These are phyloP conservation scores for Ardeotis arabs DNA, from an alignment of 2,113 vertebrate species.

Conservation along the genomic window DNA sequence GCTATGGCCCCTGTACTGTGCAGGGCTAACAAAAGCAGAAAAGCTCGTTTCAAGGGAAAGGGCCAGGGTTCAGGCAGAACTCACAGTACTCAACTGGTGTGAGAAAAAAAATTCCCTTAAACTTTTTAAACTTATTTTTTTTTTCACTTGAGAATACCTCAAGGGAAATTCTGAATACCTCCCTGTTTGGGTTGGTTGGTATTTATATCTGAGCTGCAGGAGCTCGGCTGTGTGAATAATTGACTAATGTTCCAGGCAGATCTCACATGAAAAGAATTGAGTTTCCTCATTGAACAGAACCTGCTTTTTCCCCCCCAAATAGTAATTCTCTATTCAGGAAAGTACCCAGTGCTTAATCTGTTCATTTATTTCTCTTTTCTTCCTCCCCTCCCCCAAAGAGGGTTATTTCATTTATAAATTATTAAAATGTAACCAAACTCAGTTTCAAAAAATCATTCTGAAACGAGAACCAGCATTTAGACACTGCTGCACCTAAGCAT, in stretches of 20 bases:
- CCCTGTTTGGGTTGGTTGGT: background rate
- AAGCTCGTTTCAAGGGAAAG: background rate
- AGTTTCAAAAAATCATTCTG: background rate
- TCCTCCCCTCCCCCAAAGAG: background rate
- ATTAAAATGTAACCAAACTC: background rate
- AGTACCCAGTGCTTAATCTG: background rate
- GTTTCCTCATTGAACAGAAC: background rate
- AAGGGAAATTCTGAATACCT: background rate
- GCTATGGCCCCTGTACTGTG: rapidly evolving
- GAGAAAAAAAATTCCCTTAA: background rate
- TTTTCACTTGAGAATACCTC: background rate
- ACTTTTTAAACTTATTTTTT: background rate
- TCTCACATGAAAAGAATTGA: slow-evolving; percentile 2
- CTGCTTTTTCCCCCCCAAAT: background rate
- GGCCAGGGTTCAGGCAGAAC: background rate
- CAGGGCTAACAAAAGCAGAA: background rate
- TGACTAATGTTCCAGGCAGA: slow-evolving; percentile 15
- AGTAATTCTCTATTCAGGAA: background rate
- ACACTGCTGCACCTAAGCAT: background rate
- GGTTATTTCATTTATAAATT: background rate
- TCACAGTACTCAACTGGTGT: background rate
- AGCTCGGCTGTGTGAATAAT: background rate
- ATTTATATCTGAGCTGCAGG: background rate
- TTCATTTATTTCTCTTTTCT: background rate
- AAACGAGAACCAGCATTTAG: background rate